phyloP scores from a whole-genome alignment of 2,888 invertebrate species.

The Lithosia quadra region DNA sequence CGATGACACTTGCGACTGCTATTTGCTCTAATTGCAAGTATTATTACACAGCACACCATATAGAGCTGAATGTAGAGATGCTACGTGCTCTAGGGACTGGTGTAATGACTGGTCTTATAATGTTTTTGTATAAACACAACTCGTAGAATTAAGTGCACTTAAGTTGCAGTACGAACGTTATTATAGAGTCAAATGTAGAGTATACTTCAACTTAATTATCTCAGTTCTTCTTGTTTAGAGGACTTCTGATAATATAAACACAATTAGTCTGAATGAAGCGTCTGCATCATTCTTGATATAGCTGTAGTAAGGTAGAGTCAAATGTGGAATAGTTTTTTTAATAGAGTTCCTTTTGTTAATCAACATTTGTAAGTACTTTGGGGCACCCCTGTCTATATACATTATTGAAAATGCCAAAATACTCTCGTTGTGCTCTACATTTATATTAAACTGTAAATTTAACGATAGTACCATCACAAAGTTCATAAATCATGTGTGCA shows the following conservation, averaged over 20 bases:
- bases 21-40: conserved; percentile 69
- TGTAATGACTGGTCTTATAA: conserved; percentile 16
- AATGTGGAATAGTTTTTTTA: neutral
- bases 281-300: conserved; percentile 1
- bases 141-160: neutral
- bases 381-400: neutral
- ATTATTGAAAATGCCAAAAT: neutral
- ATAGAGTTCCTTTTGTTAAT: neutral
- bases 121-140: conserved; percentile 12
- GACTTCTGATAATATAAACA: neutral
- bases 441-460: too few relatives aligned
- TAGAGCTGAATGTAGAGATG: conserved; percentile 18
- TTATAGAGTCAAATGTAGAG: neutral
- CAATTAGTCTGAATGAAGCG: neutral
- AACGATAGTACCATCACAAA: neutral
- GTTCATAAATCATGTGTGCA: neutral
- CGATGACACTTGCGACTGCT: conserved; percentile 64
- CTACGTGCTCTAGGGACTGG: conserved; percentile 21
- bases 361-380: neutral
- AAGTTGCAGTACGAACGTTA: neutral
- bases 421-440: too few relatives aligned
- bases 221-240: neutral
- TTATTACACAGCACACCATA: conserved; percentile 55
- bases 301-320: neutral
- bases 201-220: neutral